Evolutionary conservation across 2,113 vertebrate species (phyloP), one percentile per base, ranked within the genome.

Genomic region (Nannobrachium achirus): DNA sequence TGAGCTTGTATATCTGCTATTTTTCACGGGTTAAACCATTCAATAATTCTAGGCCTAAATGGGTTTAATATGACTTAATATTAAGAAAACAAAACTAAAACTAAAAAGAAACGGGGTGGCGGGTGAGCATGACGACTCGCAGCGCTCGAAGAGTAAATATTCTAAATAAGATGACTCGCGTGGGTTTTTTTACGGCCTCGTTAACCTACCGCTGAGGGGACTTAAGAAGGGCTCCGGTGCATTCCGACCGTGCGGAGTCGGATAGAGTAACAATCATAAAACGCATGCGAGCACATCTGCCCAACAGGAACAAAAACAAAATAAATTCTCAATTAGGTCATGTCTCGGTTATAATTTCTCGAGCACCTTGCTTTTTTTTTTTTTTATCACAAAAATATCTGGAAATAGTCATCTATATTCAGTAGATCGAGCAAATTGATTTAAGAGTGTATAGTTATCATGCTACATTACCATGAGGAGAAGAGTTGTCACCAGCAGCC

Each of bases 401-500:
- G 8, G 2, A 45, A 50, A 40, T n/a, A 41, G 9, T 51, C 48
- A n/a, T 44, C 0, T 56, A 20, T 49, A 41, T 8, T 39, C 50
- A 52, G 10, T 4, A 65, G 25, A 6, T 58, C 39, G 3, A 1
- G 2, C 42, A 7, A 44, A 53, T 8, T 20, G 19, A 55, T 38
- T 2, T 33, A 4, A 64, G 33, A 64, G 44, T 7, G 75, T 13
- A 69, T 18, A 62, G 53, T 56, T 14, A 14, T 64, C 25, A 33
- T 38, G 25, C 25, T 38, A 82, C 83, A 64, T 19, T 93, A 93
- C 92, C 92, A 92, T 76, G 42, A 92, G 66, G 8, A 92, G 80
- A 48, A 91, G 86, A 57, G 75, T 71, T 73, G 83, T 73, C 83
- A 92, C 52, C 74, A 92, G 73, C 4, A 91, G 83, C 66, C 62